These are phyloP conservation scores for Myotis planiceps DNA, from an alignment of 2,797 vertebrate genomes.

Conservation along the genomic window DNA sequence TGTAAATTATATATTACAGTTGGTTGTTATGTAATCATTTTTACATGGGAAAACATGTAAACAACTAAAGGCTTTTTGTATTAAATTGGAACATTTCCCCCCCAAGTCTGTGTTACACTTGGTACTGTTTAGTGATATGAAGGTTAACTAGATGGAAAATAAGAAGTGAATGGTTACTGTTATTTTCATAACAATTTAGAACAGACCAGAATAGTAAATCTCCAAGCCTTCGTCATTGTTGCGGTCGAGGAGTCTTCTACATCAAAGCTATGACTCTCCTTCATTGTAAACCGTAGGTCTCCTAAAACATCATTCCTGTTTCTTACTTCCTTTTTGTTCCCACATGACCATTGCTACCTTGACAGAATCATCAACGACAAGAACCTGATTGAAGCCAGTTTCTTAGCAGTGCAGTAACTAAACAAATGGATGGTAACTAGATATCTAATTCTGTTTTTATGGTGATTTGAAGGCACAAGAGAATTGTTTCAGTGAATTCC, in stretches of 20 bases:
- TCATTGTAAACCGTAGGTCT: not conserved
- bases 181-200: not conserved
- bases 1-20: not conserved
- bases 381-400: not conserved
- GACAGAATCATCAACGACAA: not conserved
- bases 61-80: not conserved
- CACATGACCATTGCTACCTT: not conserved
- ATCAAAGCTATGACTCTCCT: not conserved
- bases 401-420: not conserved
- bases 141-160: constrained; percentile 11
- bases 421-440: not conserved
- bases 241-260: not conserved
- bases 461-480: not conserved
- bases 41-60: constrained; percentile 22
- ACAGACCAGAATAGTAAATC: not conserved
- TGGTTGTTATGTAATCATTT: not conserved
- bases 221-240: not conserved
- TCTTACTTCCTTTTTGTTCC: not conserved
- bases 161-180: not conserved
- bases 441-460: not conserved
- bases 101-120: not conserved
- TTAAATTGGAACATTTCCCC: not conserved
- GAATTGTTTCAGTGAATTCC: not conserved
- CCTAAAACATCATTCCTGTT: not conserved
- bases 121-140: not conserved